These are phyloP conservation scores for Drosophila sproati DNA, from an alignment of 1,140 invertebrate species.

Conservation along the genomic window DNA sequence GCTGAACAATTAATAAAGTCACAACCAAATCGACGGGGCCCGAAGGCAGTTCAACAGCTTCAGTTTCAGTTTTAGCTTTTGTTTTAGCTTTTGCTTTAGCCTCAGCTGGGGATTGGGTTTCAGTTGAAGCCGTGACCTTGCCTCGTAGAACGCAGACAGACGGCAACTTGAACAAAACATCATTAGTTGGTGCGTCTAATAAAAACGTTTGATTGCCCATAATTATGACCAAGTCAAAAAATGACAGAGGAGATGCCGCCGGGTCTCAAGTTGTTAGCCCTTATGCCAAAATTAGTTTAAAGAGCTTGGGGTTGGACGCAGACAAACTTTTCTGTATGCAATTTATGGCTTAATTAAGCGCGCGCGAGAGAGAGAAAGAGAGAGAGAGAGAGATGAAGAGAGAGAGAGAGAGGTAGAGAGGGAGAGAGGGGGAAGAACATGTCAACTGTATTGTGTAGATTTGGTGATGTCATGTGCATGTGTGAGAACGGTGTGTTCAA, in stretches of 20 bases:
- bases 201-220: slow-evolving; percentile 75
- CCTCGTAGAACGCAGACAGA: slow-evolving; percentile 2
- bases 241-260: slow-evolving; percentile 39
- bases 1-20: slow-evolving; percentile 59
- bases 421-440: not conserved
- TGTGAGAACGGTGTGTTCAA: slow-evolving; percentile 29
- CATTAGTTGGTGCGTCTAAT: slow-evolving; percentile 72
- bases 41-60: not conserved
- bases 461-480: slow-evolving; percentile 3
- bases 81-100: too few species aligned
- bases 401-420: not conserved
- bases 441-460: slow-evolving; percentile 4
- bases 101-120: not conserved
- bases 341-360: slow-evolving; percentile 46
- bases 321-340: slow-evolving; percentile 38
- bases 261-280: slow-evolving; percentile 35
- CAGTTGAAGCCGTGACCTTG: slow-evolving; percentile 55
- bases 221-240: slow-evolving; percentile 57
- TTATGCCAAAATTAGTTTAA: slow-evolving; percentile 53
- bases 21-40: slow-evolving; percentile 17
- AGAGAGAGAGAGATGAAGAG: too few species aligned
- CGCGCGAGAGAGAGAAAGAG: not conserved
- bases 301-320: slow-evolving; percentile 17
- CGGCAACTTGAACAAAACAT: slow-evolving; percentile 54
- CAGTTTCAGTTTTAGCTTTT: too few species aligned